Evolutionary conservation across 2,888 invertebrate genomes (phyloP).

Genomic region (Ormyrus pomaceus): DNA sequence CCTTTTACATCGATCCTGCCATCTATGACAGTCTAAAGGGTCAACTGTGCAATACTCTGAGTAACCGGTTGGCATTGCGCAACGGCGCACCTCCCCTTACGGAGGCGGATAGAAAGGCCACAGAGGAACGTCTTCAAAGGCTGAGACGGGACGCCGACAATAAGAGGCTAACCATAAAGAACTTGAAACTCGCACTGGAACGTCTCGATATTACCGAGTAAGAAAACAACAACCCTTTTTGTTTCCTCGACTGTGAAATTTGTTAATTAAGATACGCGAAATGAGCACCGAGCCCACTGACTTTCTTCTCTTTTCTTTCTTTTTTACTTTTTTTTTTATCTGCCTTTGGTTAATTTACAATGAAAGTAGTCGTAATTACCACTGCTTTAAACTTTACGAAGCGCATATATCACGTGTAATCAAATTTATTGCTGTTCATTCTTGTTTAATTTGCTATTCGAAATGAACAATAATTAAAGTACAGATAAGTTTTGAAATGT

Average conservation of each 20-base stretch:
- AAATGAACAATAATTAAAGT: no score
- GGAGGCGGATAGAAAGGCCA: slow-evolving; percentile 79
- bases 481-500: no score
- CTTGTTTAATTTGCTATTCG: no score
- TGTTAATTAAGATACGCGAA: slow-evolving; percentile 12
- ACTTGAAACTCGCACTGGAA: slow-evolving; percentile 87
- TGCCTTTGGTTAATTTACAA: not conserved
- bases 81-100: slow-evolving; percentile 75
- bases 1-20: not conserved
- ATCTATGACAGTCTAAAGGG: slow-evolving; percentile 78
- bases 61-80: slow-evolving; percentile 75
- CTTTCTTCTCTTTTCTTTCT: not conserved
- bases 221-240: slow-evolving; percentile 72
- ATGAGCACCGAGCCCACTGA: not conserved
- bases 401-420: no score
- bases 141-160: slow-evolving; percentile 85
- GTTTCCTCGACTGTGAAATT: slow-evolving; percentile 3
- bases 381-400: no score
- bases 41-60: slow-evolving; percentile 81
- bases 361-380: not conserved
- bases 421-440: no score
- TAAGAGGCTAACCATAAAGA: slow-evolving; percentile 87
- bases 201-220: slow-evolving; percentile 92
- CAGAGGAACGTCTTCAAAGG: slow-evolving; percentile 80
- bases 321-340: not conserved